A percentile compares a stretch with the other conserved stretches of the same genome.
These are phyloP conservation scores for Elymnias hypermnestra DNA, from an alignment of 1,140 invertebrate genomes.

Conservation along the genomic window DNA sequence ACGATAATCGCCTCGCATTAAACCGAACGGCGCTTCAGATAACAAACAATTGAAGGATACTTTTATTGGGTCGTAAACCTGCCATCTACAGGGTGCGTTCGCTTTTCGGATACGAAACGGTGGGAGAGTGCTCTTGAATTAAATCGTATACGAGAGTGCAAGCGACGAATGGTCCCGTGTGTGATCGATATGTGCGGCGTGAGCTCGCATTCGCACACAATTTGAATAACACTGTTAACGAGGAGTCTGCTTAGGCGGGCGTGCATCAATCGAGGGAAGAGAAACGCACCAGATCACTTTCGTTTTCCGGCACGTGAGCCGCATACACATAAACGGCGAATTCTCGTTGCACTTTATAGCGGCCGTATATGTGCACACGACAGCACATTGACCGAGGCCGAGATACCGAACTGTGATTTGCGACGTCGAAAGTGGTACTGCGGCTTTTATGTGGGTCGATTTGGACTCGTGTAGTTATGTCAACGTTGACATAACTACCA, in stretches of 20 bases:
- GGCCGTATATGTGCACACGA: conserved; percentile 66
- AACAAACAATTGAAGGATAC: conserved; percentile 17
- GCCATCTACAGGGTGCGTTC: conserved; percentile 1
- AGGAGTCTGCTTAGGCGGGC: conserved; percentile 50
- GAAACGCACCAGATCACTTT: conserved; percentile 67
- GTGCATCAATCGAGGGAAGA: conserved; percentile 62
- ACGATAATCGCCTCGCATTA: conserved; percentile 21
- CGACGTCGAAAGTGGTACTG: conserved; percentile 73
- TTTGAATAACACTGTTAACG: conserved; percentile 70
- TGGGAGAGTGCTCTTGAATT: conserved; percentile 31
- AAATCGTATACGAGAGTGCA: conserved; percentile 57
- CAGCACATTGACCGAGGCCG: conserved; percentile 71
- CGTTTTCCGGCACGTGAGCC: conserved; percentile 67
- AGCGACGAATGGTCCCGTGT: conserved; percentile 42
- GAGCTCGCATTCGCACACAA: conserved; percentile 38
- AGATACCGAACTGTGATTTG: conserved; percentile 68
- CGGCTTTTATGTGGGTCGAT: conserved; percentile 70
- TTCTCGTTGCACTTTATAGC: conserved; percentile 67
- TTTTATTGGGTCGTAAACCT: conserved; percentile 19
- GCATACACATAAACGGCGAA: conserved; percentile 58
- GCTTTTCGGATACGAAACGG: background rate
- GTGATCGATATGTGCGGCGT: conserved; percentile 40
- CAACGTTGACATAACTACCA: conserved; percentile 42
- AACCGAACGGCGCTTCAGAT: conserved; percentile 16
- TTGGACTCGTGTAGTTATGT: conserved; percentile 51